These are phyloP conservation scores for Penelope pileata DNA, from an alignment of 2,113 vertebrate genomes.

Conservation along the genomic window DNA sequence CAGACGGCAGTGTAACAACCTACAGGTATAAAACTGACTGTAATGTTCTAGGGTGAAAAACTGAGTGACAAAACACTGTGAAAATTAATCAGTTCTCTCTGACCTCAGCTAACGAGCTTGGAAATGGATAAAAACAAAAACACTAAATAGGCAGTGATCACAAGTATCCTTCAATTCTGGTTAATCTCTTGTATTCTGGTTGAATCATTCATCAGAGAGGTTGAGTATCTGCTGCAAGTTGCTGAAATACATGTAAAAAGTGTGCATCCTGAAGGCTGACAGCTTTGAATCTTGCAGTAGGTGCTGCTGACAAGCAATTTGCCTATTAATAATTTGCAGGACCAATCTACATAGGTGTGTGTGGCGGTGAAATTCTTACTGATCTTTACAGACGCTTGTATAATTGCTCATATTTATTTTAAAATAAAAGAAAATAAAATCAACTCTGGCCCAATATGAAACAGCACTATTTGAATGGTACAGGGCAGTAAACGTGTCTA, in stretches of 20 bases:
- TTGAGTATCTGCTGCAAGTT: neutral
- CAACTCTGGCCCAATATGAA: neutral
- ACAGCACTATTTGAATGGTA: neutral
- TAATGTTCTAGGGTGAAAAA: accelerated
- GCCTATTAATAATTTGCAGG: accelerated
- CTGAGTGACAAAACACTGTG: neutral
- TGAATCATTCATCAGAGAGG: neutral
- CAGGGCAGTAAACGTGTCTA: neutral
- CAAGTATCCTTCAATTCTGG: neutral
- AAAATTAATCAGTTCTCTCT: neutral
- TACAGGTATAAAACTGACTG: accelerated
- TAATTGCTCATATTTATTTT: conserved; percentile 9
- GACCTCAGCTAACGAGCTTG: accelerated
- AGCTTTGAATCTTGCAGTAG: neutral
- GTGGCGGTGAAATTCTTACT: accelerated
- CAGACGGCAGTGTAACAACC: neutral
- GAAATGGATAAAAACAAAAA: neutral
- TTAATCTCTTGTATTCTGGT: neutral
- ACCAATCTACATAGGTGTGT: neutral
- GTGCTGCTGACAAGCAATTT: neutral
- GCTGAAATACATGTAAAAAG: neutral
- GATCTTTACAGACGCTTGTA: neutral
- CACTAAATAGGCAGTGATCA: neutral
- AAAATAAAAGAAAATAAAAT: neutral
- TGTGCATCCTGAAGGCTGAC: accelerated